A percentile compares a stretch with the other conserved stretches of the same genome.
Evolutionary conservation across 53 echinoderm and acorn worm genomes (phyloP).

Genomic region (Holothuria leucospilota): DNA sequence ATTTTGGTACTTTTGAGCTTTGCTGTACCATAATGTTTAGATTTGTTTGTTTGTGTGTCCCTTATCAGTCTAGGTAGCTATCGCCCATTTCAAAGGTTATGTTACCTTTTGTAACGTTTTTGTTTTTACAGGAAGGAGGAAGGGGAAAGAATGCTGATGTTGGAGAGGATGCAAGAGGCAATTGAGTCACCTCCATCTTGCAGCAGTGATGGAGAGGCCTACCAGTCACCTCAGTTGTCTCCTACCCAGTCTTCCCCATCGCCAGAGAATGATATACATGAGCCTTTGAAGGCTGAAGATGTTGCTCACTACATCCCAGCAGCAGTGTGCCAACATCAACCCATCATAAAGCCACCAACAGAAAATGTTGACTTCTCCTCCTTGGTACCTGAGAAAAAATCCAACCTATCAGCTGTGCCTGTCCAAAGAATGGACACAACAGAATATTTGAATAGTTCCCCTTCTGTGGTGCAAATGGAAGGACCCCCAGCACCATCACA

Average conservation of each 20-base stretch:
- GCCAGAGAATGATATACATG: constrained; percentile 58
- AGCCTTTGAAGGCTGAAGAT: constrained; percentile 65
- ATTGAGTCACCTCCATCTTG: constrained; percentile 33
- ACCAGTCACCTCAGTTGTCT: background rate
- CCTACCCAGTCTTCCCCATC: background rate
- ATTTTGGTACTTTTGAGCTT: too few relatives aligned
- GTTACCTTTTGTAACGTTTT: too few relatives aligned
- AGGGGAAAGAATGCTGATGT: constrained; percentile 81
- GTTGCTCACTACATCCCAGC: constrained; percentile 73
- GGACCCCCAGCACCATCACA: too few relatives aligned
- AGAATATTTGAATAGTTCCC: background rate
- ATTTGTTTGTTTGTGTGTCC: too few relatives aligned
- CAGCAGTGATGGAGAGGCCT: constrained; percentile 56
- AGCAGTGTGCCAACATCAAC: constrained; percentile 69
- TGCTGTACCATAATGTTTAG: too few relatives aligned
- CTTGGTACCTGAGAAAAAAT: constrained; percentile 61
- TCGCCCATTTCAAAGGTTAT: too few relatives aligned
- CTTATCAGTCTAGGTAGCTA: too few relatives aligned
- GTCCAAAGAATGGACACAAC: constrained; percentile 66
- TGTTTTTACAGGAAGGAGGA: constrained; percentile 83
- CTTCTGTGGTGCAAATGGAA: too few relatives aligned
- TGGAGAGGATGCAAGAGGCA: constrained; percentile 84
- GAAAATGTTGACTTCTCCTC: constrained; percentile 69
- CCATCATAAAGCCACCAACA: constrained; percentile 68
- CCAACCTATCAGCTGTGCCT: constrained; percentile 52